phyloP scores from a whole-genome alignment of 2,113 vertebrate genomes.

The Crocuta crocuta region DNA sequence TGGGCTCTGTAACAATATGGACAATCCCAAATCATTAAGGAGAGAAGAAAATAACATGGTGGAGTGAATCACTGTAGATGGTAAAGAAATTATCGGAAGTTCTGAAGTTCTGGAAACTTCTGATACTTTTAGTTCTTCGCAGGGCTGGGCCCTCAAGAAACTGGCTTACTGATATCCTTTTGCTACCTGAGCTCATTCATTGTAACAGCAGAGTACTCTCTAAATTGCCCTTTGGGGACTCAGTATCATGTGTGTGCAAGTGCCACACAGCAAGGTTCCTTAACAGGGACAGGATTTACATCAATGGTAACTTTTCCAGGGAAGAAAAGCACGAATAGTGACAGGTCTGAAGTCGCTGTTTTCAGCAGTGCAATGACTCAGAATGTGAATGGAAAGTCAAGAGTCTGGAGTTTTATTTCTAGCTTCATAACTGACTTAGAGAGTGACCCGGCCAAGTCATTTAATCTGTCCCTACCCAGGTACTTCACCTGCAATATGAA shows the following conservation, averaged over 20 bases:
- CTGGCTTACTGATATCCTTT: constrained; percentile 36
- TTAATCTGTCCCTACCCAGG: constrained; percentile 72
- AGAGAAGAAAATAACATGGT: neutral
- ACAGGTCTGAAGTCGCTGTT: constrained; percentile 58
- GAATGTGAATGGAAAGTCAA: constrained; percentile 40
- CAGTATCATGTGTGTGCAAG: constrained; percentile 55
- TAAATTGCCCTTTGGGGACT: constrained; percentile 24
- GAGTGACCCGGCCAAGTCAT: constrained; percentile 70
- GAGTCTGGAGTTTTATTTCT: constrained; percentile 70
- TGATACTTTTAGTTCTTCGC: neutral
- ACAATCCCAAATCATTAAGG: neutral
- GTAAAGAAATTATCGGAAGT: neutral
- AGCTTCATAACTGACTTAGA: constrained; percentile 65
- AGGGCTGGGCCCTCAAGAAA: neutral
- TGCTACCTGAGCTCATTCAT: constrained; percentile 39
- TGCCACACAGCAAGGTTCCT: constrained; percentile 69
- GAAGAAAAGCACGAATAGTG: constrained; percentile 51
- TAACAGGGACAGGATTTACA: constrained; percentile 77
- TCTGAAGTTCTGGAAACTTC: neutral
- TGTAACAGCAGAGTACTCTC: constrained; percentile 58
- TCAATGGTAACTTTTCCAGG: constrained; percentile 26
- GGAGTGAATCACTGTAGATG: neutral
- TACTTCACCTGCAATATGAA: constrained; percentile 80
- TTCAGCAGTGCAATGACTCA: constrained; percentile 19
- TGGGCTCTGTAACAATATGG: neutral